These are phyloP conservation scores for Helleia helle DNA, from an alignment of 2,888 invertebrate genomes.

Conservation along the genomic window DNA sequence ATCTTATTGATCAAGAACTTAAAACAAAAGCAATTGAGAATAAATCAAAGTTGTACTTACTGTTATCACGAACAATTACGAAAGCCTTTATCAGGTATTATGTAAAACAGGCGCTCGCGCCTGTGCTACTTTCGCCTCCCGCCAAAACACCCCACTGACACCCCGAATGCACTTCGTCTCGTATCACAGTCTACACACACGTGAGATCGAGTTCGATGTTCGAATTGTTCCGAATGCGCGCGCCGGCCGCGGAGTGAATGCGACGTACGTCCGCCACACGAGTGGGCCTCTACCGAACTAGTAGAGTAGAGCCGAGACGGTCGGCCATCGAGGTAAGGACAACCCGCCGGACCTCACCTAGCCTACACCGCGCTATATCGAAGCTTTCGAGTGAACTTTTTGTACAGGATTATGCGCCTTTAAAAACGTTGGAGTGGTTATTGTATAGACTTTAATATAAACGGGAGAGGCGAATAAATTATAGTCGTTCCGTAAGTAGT, in stretches of 20 bases:
- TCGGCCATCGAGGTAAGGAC: conserved; percentile 44
- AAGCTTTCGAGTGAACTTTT: conserved; percentile 34
- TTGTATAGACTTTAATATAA: conserved; percentile 14
- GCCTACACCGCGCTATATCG: conserved; percentile 19
- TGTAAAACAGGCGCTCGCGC: conserved; percentile 31
- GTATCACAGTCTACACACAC: conserved; percentile 39
- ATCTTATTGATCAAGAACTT: too few relatives aligned
- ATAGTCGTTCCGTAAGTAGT: background rate
- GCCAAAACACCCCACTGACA: conserved; percentile 34
- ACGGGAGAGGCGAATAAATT: conserved; percentile 7
- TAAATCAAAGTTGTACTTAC: conserved; percentile 45
- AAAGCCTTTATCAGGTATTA: conserved; percentile 57
- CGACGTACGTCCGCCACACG: conserved; percentile 52
- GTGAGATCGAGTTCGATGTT: conserved; percentile 34
- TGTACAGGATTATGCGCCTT: conserved; percentile 40
- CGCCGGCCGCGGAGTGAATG: conserved; percentile 23
- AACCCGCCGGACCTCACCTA: conserved; percentile 33
- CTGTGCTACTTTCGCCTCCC: conserved; percentile 45
- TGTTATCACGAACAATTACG: conserved; percentile 63
- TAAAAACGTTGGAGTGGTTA: conserved; percentile 42
- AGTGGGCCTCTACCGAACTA: conserved; percentile 59
- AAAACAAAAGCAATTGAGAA: conserved; percentile 19
- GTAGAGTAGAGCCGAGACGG: conserved; percentile 31
- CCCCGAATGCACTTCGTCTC: conserved; percentile 33
- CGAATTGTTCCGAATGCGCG: conserved; percentile 41